phyloP scores from a whole-genome alignment of 2,113 vertebrate species.

The Physeter macrocephalus region DNA sequence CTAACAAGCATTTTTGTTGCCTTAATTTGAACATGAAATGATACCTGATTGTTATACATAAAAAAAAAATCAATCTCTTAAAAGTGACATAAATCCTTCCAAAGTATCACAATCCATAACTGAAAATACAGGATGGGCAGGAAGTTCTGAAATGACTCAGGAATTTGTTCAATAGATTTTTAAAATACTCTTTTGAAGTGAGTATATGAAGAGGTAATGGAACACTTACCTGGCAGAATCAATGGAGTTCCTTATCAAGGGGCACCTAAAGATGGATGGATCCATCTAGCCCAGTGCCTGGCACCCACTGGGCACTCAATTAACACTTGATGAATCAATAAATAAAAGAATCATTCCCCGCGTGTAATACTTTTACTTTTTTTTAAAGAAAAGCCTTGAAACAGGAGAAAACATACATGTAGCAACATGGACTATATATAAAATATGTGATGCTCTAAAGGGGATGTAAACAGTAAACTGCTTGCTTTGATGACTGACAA shows the following conservation, averaged over 20 bases:
- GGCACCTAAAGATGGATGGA: not conserved
- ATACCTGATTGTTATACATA: not conserved
- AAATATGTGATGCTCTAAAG: not conserved
- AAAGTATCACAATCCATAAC: not conserved
- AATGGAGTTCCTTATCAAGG: not conserved
- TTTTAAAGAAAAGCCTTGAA: slow-evolving; percentile 37
- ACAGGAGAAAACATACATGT: not conserved
- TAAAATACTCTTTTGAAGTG: not conserved
- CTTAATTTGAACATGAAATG: not conserved
- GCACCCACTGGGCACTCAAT: not conserved
- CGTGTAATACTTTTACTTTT: not conserved
- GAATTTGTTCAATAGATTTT: not conserved
- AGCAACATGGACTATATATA: not conserved
- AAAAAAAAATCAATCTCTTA: not conserved
- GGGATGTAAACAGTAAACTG: not conserved
- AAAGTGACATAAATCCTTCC: not conserved
- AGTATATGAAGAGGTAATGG: not conserved
- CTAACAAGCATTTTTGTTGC: not conserved
- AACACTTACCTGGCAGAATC: not conserved
- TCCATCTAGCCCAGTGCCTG: not conserved
- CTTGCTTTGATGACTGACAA: not conserved
- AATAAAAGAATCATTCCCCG: not conserved
- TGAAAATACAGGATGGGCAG: not conserved
- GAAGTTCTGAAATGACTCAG: not conserved
- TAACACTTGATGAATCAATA: not conserved